phyloP scores from a whole-genome alignment of 2,888 invertebrate species.

The Mesorhabditis belari region DNA sequence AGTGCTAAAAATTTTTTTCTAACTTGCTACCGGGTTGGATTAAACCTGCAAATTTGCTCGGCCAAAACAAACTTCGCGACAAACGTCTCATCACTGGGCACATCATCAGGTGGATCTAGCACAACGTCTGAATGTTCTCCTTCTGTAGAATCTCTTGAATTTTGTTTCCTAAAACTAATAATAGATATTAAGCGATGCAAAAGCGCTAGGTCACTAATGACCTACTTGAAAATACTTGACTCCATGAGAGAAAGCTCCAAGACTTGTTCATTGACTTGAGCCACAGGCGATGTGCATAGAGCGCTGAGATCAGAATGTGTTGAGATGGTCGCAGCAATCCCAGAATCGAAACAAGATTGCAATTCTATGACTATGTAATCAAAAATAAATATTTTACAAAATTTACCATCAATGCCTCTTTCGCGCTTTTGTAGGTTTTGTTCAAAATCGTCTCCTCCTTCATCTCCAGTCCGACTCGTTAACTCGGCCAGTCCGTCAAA shows the following conservation, averaged over 20 bases:
- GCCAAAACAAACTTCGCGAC: conserved; percentile 46
- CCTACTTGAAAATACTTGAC: neutral
- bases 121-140: neutral
- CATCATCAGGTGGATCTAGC: conserved; percentile 28
- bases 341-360: conserved; percentile 42
- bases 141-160: conserved; percentile 1
- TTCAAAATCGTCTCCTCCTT: too few species aligned
- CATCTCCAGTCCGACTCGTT: too few species aligned
- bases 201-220: too few species aligned
- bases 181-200: too few species aligned
- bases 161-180: too few species aligned
- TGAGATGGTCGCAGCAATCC: conserved; percentile 40
- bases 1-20: conserved; percentile 16
- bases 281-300: conserved; percentile 16
- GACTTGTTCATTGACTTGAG: neutral
- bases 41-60: conserved; percentile 47
- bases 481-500: too few species aligned
- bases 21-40: neutral
- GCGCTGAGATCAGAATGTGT: conserved; percentile 42
- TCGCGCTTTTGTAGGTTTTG: too few species aligned
- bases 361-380: neutral
- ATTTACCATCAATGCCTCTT: conserved; percentile 10
- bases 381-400: conserved; percentile 1
- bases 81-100: conserved; percentile 40
- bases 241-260: neutral